Conservation (phyloP, 2,113 vertebrate genomes). For the Montifringilla adamsi region DNA sequence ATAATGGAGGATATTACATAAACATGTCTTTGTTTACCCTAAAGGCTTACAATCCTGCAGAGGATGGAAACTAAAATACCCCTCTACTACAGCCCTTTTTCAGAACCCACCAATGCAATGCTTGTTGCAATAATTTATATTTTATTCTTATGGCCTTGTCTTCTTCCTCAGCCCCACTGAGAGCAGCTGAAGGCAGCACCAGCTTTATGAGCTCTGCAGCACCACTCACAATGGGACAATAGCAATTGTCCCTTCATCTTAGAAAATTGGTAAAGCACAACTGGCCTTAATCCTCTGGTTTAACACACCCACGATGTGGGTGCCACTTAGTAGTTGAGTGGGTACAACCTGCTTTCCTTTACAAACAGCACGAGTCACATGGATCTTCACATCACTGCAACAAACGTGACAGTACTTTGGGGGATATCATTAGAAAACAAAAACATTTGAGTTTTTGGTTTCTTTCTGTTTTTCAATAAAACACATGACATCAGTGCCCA, state of each 20-base stretch:
- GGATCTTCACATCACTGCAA: neutral
- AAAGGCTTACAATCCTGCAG: neutral
- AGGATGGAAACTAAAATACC: neutral
- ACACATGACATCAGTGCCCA: neutral
- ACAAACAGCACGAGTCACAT: neutral
- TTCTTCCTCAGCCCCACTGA: neutral
- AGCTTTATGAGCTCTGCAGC: neutral
- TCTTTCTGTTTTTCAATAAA: neutral
- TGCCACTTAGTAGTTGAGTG: rapidly evolving
- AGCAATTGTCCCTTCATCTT: neutral
- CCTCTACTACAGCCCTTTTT: too few species aligned
- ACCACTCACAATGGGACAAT: neutral
- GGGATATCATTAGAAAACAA: neutral
- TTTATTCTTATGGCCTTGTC: rapidly evolving
- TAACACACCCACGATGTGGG: rapidly evolving
- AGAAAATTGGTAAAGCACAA: neutral
- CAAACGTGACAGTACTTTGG: neutral
- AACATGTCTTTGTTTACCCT: neutral
- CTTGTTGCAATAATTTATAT: neutral
- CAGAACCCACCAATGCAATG: neutral
- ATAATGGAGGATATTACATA: neutral
- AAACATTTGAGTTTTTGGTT: neutral
- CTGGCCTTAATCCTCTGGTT: neutral
- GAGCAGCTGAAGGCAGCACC: neutral
- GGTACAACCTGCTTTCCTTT: neutral